phyloP scores from a whole-genome alignment of 2,113 vertebrate species.

The Phycodurus eques region DNA sequence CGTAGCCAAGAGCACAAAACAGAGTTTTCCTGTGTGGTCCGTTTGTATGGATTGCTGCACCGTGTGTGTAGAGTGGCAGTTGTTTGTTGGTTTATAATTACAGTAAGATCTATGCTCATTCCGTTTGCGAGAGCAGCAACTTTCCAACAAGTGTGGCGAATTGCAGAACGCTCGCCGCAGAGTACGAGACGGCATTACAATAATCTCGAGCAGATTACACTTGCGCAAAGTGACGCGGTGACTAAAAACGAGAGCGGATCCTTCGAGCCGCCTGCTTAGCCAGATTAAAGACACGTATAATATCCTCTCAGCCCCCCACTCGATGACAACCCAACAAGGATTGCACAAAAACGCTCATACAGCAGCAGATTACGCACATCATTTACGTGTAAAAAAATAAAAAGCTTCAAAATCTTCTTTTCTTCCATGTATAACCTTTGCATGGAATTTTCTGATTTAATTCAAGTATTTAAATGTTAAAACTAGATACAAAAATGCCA shows the following conservation, averaged over 20 bases:
- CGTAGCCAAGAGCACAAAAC: too few species aligned
- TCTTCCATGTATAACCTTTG: background rate
- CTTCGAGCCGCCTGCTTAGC: constrained; percentile 51
- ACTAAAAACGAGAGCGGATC: constrained; percentile 39
- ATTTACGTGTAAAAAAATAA: background rate
- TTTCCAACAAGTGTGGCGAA: background rate
- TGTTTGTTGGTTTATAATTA: too few species aligned
- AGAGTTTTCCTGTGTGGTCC: too few species aligned
- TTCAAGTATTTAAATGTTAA: background rate
- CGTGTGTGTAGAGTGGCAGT: too few species aligned
- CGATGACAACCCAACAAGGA: constrained; percentile 34
- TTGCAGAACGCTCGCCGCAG: background rate
- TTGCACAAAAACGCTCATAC: constrained; percentile 29
- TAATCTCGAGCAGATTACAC: constrained; percentile 57
- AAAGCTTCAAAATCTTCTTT: background rate
- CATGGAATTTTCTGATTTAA: constrained; percentile 1
- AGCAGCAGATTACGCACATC: constrained; percentile 17
- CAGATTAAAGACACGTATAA: constrained; percentile 56
- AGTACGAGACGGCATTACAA: constrained; percentile 39
- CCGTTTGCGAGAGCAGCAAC: too few species aligned
- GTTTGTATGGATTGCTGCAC: too few species aligned
- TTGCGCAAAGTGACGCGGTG: constrained; percentile 30
- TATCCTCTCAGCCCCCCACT: constrained; percentile 28
- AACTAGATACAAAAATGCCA: background rate
- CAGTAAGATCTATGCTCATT: too few species aligned